Evolutionary conservation across 2,888 invertebrate species (phyloP).

Genomic region (Polydrusus pterygomalis): DNA sequence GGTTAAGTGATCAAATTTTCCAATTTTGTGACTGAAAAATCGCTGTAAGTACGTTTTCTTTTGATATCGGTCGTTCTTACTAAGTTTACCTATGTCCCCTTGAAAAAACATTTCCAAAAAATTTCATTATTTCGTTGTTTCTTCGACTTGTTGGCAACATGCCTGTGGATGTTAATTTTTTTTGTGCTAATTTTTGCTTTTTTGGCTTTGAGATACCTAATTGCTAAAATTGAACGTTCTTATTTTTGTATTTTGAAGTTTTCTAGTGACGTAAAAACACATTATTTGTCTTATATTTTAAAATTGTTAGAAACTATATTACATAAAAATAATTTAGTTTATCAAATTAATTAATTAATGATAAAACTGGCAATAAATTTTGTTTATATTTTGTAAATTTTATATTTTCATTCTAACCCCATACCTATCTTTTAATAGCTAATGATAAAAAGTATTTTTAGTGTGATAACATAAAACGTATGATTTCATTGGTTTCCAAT

Average conservation of each 20-base stretch:
- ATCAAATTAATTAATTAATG: background rate
- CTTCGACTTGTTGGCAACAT: constrained; percentile 35
- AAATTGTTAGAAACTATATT: background rate
- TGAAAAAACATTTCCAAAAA: constrained; percentile 12
- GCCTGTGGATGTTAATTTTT: constrained; percentile 25
- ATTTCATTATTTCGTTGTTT: background rate
- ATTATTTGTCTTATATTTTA: constrained; percentile 2
- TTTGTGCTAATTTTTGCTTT: constrained; percentile 4
- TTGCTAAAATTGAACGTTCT: background rate
- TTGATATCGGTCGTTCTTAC: background rate
- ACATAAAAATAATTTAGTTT: background rate
- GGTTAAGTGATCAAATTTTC: constrained; percentile 17
- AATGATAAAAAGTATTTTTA: constrained; percentile 22
- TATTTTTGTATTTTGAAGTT: constrained; percentile 23
- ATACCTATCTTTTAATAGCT: background rate
- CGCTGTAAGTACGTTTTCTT: constrained; percentile 33
- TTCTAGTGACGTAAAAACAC: constrained; percentile 18
- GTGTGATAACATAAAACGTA: no score
- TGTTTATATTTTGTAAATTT: constrained; percentile 13
- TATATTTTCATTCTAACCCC: no score
- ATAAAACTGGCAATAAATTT: constrained; percentile 17
- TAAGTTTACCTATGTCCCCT: background rate
- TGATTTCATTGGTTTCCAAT: background rate
- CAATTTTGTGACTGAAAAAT: constrained; percentile 51
- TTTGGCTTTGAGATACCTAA: background rate